phyloP scores from a whole-genome alignment of 2,888 invertebrate genomes.

The Fragum whitleyi region DNA sequence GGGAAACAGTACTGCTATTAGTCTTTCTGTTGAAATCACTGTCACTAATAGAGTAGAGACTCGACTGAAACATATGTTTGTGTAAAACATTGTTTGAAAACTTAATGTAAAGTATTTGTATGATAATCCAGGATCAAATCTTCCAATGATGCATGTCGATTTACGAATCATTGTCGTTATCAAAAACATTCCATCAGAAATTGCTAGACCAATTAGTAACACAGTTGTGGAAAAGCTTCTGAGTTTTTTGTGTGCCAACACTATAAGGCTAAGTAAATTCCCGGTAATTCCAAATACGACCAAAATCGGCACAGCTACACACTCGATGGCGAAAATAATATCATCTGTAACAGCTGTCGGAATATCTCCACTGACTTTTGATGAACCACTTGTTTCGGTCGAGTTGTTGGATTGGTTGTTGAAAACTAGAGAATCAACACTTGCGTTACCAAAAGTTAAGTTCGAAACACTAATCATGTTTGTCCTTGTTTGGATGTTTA shows the following conservation, averaged over 20 bases:
- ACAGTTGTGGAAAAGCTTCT: constrained; percentile 25
- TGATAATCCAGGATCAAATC: constrained; percentile 28
- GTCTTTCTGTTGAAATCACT: constrained; percentile 44
- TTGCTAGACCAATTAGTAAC: constrained; percentile 32
- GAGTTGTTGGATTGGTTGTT: no score
- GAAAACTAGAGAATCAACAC: no score
- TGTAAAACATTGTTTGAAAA: constrained; percentile 42
- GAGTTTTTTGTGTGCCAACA: constrained; percentile 31
- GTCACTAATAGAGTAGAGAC: constrained; percentile 41
- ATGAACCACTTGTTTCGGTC: no score
- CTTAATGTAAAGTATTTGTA: constrained; percentile 24
- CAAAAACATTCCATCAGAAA: constrained; percentile 44
- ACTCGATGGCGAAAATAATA: constrained; percentile 36
- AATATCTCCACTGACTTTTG: not conserved
- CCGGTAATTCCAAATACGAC: constrained; percentile 44
- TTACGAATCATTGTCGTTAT: constrained; percentile 34
- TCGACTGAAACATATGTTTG: constrained; percentile 39
- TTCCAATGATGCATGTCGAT: constrained; percentile 43
- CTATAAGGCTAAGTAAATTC: constrained; percentile 42
- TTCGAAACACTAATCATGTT: no score
- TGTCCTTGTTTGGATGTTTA: no score
- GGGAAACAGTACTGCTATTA: constrained; percentile 53
- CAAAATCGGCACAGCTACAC: constrained; percentile 48
- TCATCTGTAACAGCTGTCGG: not conserved
- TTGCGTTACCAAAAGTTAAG: no score